These are phyloP conservation scores for Melanotaenia duboulayi DNA, from an alignment of 2,113 vertebrate genomes.

Conservation along the genomic window DNA sequence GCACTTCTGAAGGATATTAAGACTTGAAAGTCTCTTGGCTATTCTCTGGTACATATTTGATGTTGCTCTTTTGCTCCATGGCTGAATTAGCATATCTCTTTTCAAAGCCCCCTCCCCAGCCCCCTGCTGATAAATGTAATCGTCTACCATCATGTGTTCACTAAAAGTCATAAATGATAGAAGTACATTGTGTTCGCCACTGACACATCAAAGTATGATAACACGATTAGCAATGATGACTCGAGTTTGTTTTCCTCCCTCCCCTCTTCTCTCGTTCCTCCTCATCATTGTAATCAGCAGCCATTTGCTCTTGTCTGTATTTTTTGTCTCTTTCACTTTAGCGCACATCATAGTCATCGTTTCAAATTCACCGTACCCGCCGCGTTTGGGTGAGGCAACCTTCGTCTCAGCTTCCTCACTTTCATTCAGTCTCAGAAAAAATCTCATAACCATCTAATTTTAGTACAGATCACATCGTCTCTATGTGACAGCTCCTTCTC, in stretches of 20 bases:
- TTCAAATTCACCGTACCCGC: slow-evolving; percentile 72
- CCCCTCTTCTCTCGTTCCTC: slow-evolving; percentile 49
- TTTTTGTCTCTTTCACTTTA: slow-evolving; percentile 68
- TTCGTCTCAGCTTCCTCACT: slow-evolving; percentile 48
- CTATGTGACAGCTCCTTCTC: slow-evolving; percentile 68
- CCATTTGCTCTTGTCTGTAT: slow-evolving; percentile 58
- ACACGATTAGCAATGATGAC: slow-evolving; percentile 92
- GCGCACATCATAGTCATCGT: slow-evolving; percentile 52
- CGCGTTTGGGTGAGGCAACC: slow-evolving; percentile 57
- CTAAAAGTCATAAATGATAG: slow-evolving; percentile 93
- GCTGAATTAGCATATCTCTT: slow-evolving; percentile 97
- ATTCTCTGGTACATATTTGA: slow-evolving; percentile 97
- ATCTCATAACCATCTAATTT: slow-evolving; percentile 64
- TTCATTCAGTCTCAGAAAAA: slow-evolving; percentile 65
- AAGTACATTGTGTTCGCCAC: slow-evolving; percentile 88
- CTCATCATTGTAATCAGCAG: slow-evolving; percentile 67
- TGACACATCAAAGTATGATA: slow-evolving; percentile 92
- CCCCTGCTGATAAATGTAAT: slow-evolving; percentile 87
- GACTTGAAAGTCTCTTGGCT: slow-evolving; percentile 96
- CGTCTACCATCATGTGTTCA: slow-evolving; percentile 90
- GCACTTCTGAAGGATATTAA: slow-evolving; percentile 94
- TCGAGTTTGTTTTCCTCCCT: slow-evolving; percentile 82
- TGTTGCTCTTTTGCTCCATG: slow-evolving; percentile 93
- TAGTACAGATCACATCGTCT: slow-evolving; percentile 54
- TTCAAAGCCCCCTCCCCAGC: slow-evolving; percentile 87